Percentiles rank a stretch among this genome's conserved stretches.
phyloP scores from a whole-genome alignment of 1,140 invertebrate genomes.

The Sesamia nonagrioides region DNA sequence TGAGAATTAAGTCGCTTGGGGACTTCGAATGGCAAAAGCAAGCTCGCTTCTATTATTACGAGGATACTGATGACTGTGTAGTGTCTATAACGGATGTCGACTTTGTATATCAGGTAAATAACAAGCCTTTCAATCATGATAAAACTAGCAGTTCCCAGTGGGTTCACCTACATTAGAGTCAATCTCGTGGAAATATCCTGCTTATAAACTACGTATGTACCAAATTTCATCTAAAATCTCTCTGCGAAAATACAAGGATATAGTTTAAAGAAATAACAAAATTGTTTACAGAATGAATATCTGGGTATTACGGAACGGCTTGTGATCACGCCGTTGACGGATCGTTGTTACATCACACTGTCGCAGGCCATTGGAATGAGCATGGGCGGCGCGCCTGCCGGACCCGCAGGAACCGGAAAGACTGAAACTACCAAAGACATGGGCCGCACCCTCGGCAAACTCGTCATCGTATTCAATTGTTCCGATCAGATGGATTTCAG shows the following conservation, averaged over 20 bases:
- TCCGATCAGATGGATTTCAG: constrained; percentile 99
- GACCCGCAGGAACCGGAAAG: constrained; percentile 98
- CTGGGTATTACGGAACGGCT: constrained; percentile 96
- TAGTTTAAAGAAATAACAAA: too few species aligned
- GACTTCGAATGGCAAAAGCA: constrained; percentile 98
- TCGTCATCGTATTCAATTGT: constrained; percentile 98
- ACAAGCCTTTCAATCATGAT: not conserved
- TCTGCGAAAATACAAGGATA: too few species aligned
- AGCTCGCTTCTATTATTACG: constrained; percentile 95
- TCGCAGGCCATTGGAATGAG: constrained; percentile 97
- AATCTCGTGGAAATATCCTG: not conserved
- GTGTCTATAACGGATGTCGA: constrained; percentile 96
- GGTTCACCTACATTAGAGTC: not conserved
- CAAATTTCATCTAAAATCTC: too few species aligned
- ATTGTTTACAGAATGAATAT: constrained; percentile 92
- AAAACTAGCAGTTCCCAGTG: too few species aligned
- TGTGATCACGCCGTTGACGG: constrained; percentile 96
- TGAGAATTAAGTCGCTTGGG: constrained; percentile 89
- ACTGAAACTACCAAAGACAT: constrained; percentile 98
- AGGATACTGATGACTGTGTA: constrained; percentile 93
- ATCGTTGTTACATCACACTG: constrained; percentile 97
- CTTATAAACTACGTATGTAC: too few species aligned
- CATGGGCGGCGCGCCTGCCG: constrained; percentile 97
- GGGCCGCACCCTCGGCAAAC: constrained; percentile 97
- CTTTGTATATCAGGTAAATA: constrained; percentile 93